These are phyloP conservation scores for Torymus texanus DNA, from an alignment of 2,888 invertebrate species.

Conservation along the genomic window DNA sequence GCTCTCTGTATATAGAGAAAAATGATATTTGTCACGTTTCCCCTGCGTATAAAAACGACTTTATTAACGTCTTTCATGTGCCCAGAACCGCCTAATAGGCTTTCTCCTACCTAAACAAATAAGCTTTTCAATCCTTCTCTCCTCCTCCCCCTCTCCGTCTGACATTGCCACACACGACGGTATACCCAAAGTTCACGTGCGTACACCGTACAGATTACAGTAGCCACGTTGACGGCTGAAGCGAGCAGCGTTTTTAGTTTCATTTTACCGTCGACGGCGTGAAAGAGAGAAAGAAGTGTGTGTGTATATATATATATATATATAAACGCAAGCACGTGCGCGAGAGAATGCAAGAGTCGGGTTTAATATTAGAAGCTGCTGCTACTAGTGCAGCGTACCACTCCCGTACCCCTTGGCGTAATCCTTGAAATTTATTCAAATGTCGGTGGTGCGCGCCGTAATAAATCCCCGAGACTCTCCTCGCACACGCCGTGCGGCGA, in stretches of 20 bases:
- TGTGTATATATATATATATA: too few species aligned
- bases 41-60: too few species aligned
- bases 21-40: too few species aligned
- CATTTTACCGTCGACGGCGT: conserved; percentile 8
- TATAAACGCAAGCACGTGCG: background rate
- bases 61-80: too few species aligned
- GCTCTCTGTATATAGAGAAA: too few species aligned
- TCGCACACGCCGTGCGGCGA: background rate
- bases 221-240: conserved; percentile 5
- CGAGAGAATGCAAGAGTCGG: conserved; percentile 38
- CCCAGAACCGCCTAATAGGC: too few species aligned
- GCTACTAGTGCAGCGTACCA: conserved; percentile 26
- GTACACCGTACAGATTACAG: conserved; percentile 8
- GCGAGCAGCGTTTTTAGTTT: conserved; percentile 18
- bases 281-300: conserved; percentile 10
- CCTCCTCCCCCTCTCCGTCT: too few species aligned
- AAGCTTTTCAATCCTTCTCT: too few species aligned
- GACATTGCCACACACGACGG: too few species aligned
- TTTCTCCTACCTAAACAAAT: too few species aligned
- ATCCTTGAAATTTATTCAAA: conserved; percentile 58
- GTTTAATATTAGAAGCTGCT: conserved; percentile 57
- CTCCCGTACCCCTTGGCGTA: conserved; percentile 50
- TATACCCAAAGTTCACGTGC: too few species aligned
- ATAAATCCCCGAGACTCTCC: conserved; percentile 49
- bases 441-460: conserved; percentile 46